Conservation (phyloP, 1,140 invertebrate genomes). For the Phymastichus coffea region DNA sequence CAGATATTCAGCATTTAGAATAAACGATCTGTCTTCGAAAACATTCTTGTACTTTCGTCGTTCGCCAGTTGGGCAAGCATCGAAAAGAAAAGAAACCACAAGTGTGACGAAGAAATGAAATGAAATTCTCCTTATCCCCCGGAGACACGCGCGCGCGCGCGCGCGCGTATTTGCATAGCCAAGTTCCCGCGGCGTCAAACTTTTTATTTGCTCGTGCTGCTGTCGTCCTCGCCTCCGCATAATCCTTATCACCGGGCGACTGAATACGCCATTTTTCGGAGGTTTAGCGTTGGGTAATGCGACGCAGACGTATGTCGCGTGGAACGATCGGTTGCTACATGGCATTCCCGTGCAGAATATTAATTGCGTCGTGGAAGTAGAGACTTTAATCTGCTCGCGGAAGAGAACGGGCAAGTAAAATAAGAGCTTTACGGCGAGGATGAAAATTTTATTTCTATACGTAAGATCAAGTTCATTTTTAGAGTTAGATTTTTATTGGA, state of each 20-base stretch:
- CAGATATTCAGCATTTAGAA: too few relatives aligned
- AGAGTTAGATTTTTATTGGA: too few relatives aligned
- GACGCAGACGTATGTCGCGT: constrained; percentile 30
- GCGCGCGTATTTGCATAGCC: constrained; percentile 12
- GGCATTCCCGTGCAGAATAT: constrained; percentile 45
- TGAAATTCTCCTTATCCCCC: background rate
- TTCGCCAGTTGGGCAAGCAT: too few relatives aligned
- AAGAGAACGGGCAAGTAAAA: background rate
- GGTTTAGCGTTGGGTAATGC: constrained; percentile 16
- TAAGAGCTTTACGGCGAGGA: constrained; percentile 22
- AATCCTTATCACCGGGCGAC: constrained; percentile 19
- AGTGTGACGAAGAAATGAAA: background rate
- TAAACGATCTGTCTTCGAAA: too few relatives aligned
- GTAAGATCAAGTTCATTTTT: too few relatives aligned
- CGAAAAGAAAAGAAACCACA: background rate
- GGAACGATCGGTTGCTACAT: constrained; percentile 44
- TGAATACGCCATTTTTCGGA: constrained; percentile 18
- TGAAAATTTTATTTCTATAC: too few relatives aligned
- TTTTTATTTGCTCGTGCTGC: constrained; percentile 9
- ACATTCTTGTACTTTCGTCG: too few relatives aligned
- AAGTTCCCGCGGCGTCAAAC: constrained; percentile 3
- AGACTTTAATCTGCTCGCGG: constrained; percentile 12
- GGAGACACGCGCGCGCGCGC: background rate
- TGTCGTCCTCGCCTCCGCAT: background rate
- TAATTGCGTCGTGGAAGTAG: constrained; percentile 41